A percentile compares a stretch with the other conserved stretches of the same genome.
phyloP scores from a whole-genome alignment of 2,888 invertebrate species.

The Anoplius nigerrimus region DNA sequence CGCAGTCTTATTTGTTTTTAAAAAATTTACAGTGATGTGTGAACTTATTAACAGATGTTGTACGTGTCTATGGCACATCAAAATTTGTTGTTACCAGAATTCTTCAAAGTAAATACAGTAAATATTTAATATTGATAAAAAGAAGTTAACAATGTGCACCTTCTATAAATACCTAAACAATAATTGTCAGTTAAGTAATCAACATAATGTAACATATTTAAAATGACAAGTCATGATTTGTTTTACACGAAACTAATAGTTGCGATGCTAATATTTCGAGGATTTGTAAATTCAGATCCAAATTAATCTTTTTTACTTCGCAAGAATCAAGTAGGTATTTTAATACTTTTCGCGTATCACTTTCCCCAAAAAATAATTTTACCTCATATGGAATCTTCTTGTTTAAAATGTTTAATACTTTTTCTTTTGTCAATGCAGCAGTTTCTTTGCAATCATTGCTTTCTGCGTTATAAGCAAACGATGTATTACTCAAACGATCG shows the following conservation, averaged over 20 bases:
- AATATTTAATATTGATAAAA: constrained; percentile 9
- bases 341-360: constrained; percentile 68
- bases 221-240: constrained; percentile 42
- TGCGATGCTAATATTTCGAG: constrained; percentile 73
- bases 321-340: constrained; percentile 74
- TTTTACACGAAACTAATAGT: constrained; percentile 62
- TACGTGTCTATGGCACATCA: constrained; percentile 54
- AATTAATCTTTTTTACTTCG: constrained; percentile 75
- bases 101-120: constrained; percentile 25
- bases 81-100: constrained; percentile 35
- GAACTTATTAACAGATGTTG: constrained; percentile 35
- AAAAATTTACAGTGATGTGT: constrained; percentile 29
- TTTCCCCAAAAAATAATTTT: constrained; percentile 72
- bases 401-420: constrained; percentile 51
- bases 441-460: constrained; percentile 53
- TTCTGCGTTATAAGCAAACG: constrained; percentile 40
- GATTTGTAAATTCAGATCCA: constrained; percentile 75
- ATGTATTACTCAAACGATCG: constrained; percentile 38
- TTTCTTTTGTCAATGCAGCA: constrained; percentile 48
- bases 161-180: background rate
- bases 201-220: constrained; percentile 23
- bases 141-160: background rate
- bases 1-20: constrained; percentile 38
- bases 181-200: background rate
- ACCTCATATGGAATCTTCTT: constrained; percentile 49